These are phyloP conservation scores for Chydorus sphaericus DNA, from an alignment of 2,888 invertebrate genomes.

Conservation along the genomic window DNA sequence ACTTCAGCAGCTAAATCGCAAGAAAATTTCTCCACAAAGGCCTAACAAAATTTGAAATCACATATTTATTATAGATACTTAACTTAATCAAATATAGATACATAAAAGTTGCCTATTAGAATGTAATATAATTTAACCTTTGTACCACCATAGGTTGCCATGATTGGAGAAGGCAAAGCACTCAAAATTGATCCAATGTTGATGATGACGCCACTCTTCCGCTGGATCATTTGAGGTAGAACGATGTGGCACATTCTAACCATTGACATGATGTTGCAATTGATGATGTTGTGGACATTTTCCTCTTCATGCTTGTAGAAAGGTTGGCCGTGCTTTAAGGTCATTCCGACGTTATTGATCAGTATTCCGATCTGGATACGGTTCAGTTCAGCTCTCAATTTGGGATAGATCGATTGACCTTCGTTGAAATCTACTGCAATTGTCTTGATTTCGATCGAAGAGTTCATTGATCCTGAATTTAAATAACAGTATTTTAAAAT, in stretches of 20 bases:
- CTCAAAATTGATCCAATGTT: conserved; percentile 77
- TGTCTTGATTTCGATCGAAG: conserved; percentile 52
- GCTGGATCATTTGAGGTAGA: conserved; percentile 67
- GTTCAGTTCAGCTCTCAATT: conserved; percentile 47
- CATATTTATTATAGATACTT: not conserved
- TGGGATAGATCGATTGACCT: conserved; percentile 49
- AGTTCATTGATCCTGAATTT: not conserved
- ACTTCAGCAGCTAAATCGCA: conserved; percentile 62
- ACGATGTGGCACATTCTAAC: conserved; percentile 71
- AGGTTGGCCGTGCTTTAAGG: conserved; percentile 62
- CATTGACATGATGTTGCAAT: conserved; percentile 62
- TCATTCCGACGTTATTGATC: conserved; percentile 83
- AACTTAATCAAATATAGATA: not conserved
- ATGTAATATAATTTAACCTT: too few species aligned
- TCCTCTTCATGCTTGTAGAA: conserved; percentile 29
- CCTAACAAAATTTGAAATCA: conserved; percentile 32
- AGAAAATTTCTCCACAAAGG: conserved; percentile 66
- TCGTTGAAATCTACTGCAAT: conserved; percentile 68
- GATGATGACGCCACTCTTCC: conserved; percentile 67
- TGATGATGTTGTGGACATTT: too few species aligned
- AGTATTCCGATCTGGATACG: conserved; percentile 69
- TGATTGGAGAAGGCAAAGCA: conserved; percentile 60
- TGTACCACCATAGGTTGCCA: conserved; percentile 72
- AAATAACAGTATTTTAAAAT: too few species aligned
- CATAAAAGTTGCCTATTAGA: not conserved